phyloP scores from a whole-genome alignment of 2,888 invertebrate genomes.

The Agrenia bidenticulata region DNA sequence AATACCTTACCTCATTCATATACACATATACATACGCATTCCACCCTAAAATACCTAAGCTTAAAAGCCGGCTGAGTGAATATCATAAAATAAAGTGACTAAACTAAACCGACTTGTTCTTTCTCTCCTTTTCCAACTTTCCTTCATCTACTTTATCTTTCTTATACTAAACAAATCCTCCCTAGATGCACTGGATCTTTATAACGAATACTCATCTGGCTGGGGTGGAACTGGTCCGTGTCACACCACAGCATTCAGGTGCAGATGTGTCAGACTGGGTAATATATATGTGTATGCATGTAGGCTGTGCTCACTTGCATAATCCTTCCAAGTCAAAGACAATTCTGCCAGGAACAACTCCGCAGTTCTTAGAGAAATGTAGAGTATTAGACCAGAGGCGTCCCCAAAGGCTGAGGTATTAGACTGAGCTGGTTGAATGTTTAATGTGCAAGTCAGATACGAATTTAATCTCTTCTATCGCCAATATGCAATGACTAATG shows the following conservation, averaged over 20 bases:
- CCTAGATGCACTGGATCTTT: not conserved
- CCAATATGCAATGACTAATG: no score
- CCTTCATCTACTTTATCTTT: constrained; percentile 17
- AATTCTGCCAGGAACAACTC: no score
- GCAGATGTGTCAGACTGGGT: constrained; percentile 7
- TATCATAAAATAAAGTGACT: constrained; percentile 16
- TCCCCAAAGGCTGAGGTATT: no score
- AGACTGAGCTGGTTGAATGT: no score
- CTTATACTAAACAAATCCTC: constrained; percentile 15
- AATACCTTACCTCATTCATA: constrained; percentile 1
- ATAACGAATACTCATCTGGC: not conserved
- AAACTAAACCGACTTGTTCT: constrained; percentile 11
- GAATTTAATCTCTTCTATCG: no score
- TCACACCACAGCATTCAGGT: not conserved
- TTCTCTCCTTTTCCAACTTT: constrained; percentile 9
- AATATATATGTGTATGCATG: no score
- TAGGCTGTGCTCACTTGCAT: not conserved
- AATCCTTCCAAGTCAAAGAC: not conserved
- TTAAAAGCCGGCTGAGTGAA: constrained; percentile 17
- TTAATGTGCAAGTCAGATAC: no score
- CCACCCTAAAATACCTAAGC: constrained; percentile 5
- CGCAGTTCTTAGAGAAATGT: no score
- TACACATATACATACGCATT: not conserved
- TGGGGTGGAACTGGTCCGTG: not conserved
- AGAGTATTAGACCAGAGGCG: no score